Conservation (phyloP, 2,888 invertebrate genomes). For the Megalurothrips usitatus region DNA sequence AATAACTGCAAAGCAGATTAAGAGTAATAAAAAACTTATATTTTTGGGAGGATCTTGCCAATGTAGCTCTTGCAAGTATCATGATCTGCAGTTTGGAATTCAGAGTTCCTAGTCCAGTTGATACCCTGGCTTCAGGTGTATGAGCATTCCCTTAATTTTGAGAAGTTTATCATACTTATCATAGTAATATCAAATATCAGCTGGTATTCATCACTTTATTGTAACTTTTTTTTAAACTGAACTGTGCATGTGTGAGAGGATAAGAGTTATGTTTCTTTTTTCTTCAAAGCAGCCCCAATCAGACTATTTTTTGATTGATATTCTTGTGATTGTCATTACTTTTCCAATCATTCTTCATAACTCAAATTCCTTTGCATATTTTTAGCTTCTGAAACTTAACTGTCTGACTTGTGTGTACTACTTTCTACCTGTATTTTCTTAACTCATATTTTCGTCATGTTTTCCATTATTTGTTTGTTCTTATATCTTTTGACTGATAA, state of each 20-base stretch:
- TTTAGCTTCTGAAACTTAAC: no score
- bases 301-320: not conserved
- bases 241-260: not conserved
- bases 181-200: not conserved
- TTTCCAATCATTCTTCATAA: no score
- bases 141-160: not conserved
- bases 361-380: no score
- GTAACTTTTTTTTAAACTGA: not conserved
- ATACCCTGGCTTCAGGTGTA: not conserved
- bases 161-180: not conserved
- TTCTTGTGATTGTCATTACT: not conserved
- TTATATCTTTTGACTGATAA: not conserved
- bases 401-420: not conserved
- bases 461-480: not conserved
- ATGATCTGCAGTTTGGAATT: not conserved
- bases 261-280: not conserved
- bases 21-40: not conserved
- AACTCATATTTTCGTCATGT: not conserved
- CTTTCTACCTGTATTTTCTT: not conserved
- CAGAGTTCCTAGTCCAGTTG: slow-evolving; percentile 21
- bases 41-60: not conserved
- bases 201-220: not conserved
- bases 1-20: not conserved
- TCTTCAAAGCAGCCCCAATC: not conserved
- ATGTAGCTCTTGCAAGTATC: not conserved